Base-by-base conservation (phyloP, 2,113 vertebrate genomes). In the Gnathonemus echidnorhynchus region DNA sequence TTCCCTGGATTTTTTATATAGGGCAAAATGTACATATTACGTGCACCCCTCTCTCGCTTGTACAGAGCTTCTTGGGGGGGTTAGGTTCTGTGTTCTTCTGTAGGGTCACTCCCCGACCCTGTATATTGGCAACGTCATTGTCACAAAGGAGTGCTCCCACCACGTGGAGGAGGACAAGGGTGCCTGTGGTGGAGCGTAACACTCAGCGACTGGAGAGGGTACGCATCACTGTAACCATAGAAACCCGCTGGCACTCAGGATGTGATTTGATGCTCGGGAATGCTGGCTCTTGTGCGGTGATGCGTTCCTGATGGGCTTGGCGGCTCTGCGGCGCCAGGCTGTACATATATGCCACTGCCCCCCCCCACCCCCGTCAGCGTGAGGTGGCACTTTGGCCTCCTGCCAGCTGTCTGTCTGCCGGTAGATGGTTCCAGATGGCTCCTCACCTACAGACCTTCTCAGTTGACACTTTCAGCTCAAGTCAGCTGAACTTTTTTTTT, bases 21-120 rank as follows among this genome's bases (percentile, higher is more conserved):
- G 89, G 56, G 53, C 86, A 86, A n/a, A 88, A 74, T 88, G 46
- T 27, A 80, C 74, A 80, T 80, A 80, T 35, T 31, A 74, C 2
- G 5, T 11, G 19, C 3, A 2, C 48, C 27, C 7, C 42, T 13
- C 10, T 3, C 24, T 86, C 21, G 39, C 6, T 46, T 50, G 45
- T 50, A 50, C 42, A 86, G 46, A 10, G 42, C 42, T 19, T 17
- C 77, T 31, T 7, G 1, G 31, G 35, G 15, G 35, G 15, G 70
- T 19, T 5, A 3, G 70, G 35, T 2, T 77, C 15, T 17, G 5
- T 42, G 74, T 80, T 80, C 3, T 74, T 6, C 70, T 77, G 21
- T n/a, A n/a, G 42, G 45, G 80, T 48, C 17, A 3, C 39, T 19
- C 17, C 45, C 6, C 19, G 8, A 46, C 42, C 45, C 7, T 84